A percentile compares a stretch with the other conserved stretches of the same genome.
Conservation (phyloP, 2,797 vertebrate species). For the Trematomus bernacchii region DNA sequence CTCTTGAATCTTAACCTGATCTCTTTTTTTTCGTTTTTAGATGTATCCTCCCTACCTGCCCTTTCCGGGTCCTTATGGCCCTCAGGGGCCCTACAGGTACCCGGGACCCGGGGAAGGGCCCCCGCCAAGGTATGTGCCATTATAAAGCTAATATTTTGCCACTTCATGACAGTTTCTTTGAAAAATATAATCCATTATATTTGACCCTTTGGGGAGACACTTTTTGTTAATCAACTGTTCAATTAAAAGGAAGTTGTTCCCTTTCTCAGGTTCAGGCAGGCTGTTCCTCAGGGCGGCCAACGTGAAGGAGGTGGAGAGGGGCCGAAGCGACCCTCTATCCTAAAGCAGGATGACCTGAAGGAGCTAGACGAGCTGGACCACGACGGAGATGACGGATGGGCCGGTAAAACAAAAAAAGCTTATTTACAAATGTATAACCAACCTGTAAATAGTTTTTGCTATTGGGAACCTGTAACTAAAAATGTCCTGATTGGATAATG, state of each 20-base stretch:
- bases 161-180: background rate
- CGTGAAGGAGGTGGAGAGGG: constrained; percentile 86
- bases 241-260: background rate
- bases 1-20: background rate
- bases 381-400: constrained; percentile 95
- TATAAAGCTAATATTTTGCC: background rate
- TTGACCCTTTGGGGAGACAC: background rate
- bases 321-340: constrained; percentile 93
- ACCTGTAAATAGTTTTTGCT: background rate
- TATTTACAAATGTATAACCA: background rate
- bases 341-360: constrained; percentile 96
- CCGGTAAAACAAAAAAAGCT: constrained; percentile 81
- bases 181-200: background rate
- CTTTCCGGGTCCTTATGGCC: constrained; percentile 92
- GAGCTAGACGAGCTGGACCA: constrained; percentile 91
- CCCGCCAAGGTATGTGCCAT: constrained; percentile 84
- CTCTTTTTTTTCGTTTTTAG: constrained; percentile 67
- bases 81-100: constrained; percentile 93
- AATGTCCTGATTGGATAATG: background rate
- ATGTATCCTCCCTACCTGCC: constrained; percentile 95
- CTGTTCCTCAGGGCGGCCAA: constrained; percentile 82
- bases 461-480: background rate
- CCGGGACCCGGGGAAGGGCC: constrained; percentile 88
- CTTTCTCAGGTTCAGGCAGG: constrained; percentile 86
- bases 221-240: background rate